Percentiles rank a stretch among this genome's conserved stretches.
phyloP scores from a whole-genome alignment of 2,113 vertebrate genomes.

The Lepisosteus oculatus region DNA sequence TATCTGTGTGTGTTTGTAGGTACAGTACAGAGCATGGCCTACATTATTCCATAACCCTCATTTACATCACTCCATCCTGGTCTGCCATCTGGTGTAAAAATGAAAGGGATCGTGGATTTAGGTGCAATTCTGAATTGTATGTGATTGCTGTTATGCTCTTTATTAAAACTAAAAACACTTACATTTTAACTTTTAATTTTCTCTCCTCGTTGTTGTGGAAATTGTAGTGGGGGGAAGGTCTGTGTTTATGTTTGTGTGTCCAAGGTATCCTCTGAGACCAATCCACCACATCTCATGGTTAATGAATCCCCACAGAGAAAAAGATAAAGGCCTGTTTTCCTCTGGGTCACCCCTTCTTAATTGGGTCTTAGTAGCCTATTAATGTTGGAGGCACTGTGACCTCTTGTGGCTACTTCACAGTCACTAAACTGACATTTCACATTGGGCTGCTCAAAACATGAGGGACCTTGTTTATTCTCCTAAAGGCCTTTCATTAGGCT shows the following conservation, averaged over 20 bases:
- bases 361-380: conserved; percentile 57
- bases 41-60: no score
- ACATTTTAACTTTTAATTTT: no score
- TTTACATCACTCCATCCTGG: no score
- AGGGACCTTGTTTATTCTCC: conserved; percentile 34
- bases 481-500: conserved; percentile 26
- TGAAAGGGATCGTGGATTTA: no score
- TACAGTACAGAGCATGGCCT: no score
- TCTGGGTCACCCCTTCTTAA: conserved; percentile 55
- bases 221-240: conserved; percentile 6
- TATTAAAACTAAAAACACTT: no score
- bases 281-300: conserved; percentile 47
- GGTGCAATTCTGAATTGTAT: no score
- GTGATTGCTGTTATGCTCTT: no score
- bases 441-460: conserved; percentile 36
- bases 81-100: no score
- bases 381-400: conserved; percentile 45
- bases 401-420: conserved; percentile 63
- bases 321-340: conserved; percentile 33
- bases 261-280: conserved; percentile 54
- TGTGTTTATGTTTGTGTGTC: conserved; percentile 41
- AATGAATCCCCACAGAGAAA: conserved; percentile 52
- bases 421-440: conserved; percentile 48
- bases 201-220: conserved; percentile 17
- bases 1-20: no score